A percentile compares a stretch with the other conserved stretches of the same genome.
Conservation (phyloP, 1,140 invertebrate species). For the Anastrepha obliqua region DNA sequence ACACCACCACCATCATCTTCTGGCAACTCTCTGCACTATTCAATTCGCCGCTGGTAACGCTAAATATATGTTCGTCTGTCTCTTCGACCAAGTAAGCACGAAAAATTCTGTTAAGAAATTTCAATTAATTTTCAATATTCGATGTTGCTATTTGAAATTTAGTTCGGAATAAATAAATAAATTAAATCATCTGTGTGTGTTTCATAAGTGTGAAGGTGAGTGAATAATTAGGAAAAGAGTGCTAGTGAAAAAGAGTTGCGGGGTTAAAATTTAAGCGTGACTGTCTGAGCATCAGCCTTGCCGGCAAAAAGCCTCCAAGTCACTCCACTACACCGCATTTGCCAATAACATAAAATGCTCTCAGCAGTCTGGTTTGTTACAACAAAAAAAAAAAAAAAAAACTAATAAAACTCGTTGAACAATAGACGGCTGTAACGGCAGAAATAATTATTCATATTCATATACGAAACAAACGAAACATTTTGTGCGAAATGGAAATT, state of each 20-base stretch:
- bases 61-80: slow-evolving; percentile 8
- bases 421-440: not conserved
- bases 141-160: slow-evolving; percentile 40
- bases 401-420: not conserved
- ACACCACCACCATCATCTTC: not conserved
- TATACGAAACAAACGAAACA: not conserved
- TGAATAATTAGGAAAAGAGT: not conserved
- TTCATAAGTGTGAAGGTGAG: slow-evolving; percentile 36
- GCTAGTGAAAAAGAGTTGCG: not conserved
- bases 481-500: slow-evolving; percentile 1
- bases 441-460: slow-evolving; percentile 8
- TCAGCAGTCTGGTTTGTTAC: not conserved
- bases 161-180: slow-evolving; percentile 33
- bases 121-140: slow-evolving; percentile 49
- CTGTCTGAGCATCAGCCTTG: not conserved
- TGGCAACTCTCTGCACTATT: not conserved
- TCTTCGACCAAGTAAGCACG: slow-evolving; percentile 32
- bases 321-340: not conserved
- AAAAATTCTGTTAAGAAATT: slow-evolving; percentile 49
- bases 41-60: slow-evolving; percentile 24
- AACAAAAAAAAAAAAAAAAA: not conserved
- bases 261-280: slow-evolving; percentile 11
- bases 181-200: slow-evolving; percentile 39
- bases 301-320: slow-evolving; percentile 39
- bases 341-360: not conserved